Evolutionary conservation across 2,113 vertebrate species (phyloP), one percentile per base, ranked within the genome.

Genomic region (Triplophysa dalaica): DNA sequence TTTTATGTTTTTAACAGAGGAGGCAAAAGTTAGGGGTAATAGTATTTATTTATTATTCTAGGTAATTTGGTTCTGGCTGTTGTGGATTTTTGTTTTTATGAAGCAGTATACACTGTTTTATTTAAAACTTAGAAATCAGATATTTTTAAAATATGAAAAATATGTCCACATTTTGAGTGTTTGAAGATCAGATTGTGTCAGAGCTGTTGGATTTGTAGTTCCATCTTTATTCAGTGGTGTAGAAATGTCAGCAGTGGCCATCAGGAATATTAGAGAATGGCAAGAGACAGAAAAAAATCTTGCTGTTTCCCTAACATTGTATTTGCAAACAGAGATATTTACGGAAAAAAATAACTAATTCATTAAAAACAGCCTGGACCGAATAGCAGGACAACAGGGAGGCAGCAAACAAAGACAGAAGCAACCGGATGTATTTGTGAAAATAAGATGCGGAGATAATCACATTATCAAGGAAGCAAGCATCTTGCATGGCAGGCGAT

Each of bases 381-480:
- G 24, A 45, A 62, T 52, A 60, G n/a, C 52, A 22, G 10, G 17
- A 48, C 61, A 66, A n/a, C 48, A 29, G 22, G 41, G 21, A 72
- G 29, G 62, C 45, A 10, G 60, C 50, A 70, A 43, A 73, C 52
- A 7, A 45, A 45, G 16, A 69, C 66, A 73, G 43, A 72, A 61
- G 72, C 77, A 70, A 63, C 82, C 83, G 82, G 85, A 85, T 81
- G 67, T 79, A 11, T 16, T 54, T 60, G 79, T 58, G 12, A 81
- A 77, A 81, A 83, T 82, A 83, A 78, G 61, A 69, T 56, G 45
- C 68, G 22, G 70, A 83, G 75, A 56, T 76, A 83, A 81, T 86
- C 84, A 78, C 50, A 77, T 82, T 62, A 78, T 86, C 83, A 84
- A 79, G 82, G 84, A 86, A 84, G 80, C 61, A 45, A 54, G 72